Evolutionary conservation across 1,140 invertebrate species (phyloP).

Genomic region (Sinella curviseta): DNA sequence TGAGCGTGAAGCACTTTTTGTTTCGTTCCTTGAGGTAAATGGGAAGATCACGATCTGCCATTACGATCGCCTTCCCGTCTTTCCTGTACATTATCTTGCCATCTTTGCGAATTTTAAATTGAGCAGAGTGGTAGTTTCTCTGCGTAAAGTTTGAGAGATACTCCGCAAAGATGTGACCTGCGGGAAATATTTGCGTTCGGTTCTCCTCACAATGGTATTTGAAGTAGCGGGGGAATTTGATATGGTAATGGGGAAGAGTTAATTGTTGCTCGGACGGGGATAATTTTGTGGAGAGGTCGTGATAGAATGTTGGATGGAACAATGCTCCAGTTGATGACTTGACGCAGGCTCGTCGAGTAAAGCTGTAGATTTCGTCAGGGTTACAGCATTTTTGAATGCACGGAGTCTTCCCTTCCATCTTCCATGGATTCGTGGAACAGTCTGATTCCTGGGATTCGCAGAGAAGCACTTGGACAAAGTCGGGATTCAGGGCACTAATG

Average conservation of each 20-base stretch:
- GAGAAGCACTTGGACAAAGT: slow-evolving; percentile 20
- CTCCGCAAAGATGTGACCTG: slow-evolving; percentile 13
- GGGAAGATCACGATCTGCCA: slow-evolving; percentile 3
- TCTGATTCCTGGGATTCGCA: slow-evolving; percentile 27
- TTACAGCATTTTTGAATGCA: slow-evolving; percentile 34
- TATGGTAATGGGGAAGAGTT: slow-evolving; percentile 26
- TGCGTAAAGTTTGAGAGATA: slow-evolving; percentile 24
- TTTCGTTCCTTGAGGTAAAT: not conserved
- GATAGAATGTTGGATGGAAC: slow-evolving; percentile 34
- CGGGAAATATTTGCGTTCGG: slow-evolving; percentile 30
- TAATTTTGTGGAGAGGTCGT: slow-evolving; percentile 30
- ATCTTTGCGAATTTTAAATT: slow-evolving; percentile 31
- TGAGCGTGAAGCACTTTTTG: slow-evolving; percentile 32
- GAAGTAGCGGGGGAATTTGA: slow-evolving; percentile 32
- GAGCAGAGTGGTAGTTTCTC: slow-evolving; percentile 1
- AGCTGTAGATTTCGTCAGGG: slow-evolving; percentile 36
- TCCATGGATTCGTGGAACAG: not conserved
- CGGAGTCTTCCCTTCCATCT: not conserved
- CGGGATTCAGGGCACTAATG: slow-evolving; percentile 33
- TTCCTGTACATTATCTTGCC: slow-evolving; percentile 33
- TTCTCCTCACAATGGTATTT: slow-evolving; percentile 31
- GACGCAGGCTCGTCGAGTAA: slow-evolving; percentile 19
- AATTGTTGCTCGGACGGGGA: not conserved
- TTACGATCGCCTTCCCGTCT: slow-evolving; percentile 30
- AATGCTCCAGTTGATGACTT: not conserved